Evolutionary conservation across 2,797 vertebrate genomes (phyloP), one percentile per base, ranked within the genome.

Genomic region (Anas bernieri): DNA sequence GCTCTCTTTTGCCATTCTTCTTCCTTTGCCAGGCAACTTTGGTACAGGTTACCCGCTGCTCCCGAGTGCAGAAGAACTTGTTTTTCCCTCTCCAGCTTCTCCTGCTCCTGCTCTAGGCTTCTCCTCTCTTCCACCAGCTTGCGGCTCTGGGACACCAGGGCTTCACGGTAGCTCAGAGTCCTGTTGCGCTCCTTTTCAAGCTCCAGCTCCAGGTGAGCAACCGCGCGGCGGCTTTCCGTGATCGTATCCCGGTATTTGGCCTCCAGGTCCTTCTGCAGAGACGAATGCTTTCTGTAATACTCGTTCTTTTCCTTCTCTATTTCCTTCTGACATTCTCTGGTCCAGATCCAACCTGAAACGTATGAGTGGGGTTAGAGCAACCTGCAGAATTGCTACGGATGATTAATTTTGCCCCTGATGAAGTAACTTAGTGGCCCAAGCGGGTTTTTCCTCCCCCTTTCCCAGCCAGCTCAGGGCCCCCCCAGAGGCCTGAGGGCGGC

Each of bases 261-360:
- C 95, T 99, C 99, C 88, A 99, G 97, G 35, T 99, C 98, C 22
- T 63, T 97, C 66, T 98, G 98, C 72, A 98, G 94, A 41, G 96
- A 93, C 3, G 96, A 96, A 28, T 99, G 97, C 68, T 98, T 98
- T 41, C 96, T 97, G n/a, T 97, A 94, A 83, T 98, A 99, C 9
- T 98, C 98, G 31, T 96, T 96, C 96, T 98, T 99, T 78, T 98
- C 98, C 81, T 96, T 98, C 74, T 98, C 98, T 96, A 99, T 99
- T 96, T 99, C 99, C 95, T 98, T 98, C 82, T 99, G 98, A 61
- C 99, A 99, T 92, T 99, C 99, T 88, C 98, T 98, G 78, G 98
- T 99, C 99, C 99, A 99, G 96, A 99, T 99, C 99, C 99, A 99
- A 79, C 99, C 99, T 99, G 92, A 72, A 41, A 73, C 2, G 58